Percentiles rank a stretch among this genome's conserved stretches.
Evolutionary conservation across 2,888 invertebrate species (phyloP).

Genomic region (Dione vanillae): DNA sequence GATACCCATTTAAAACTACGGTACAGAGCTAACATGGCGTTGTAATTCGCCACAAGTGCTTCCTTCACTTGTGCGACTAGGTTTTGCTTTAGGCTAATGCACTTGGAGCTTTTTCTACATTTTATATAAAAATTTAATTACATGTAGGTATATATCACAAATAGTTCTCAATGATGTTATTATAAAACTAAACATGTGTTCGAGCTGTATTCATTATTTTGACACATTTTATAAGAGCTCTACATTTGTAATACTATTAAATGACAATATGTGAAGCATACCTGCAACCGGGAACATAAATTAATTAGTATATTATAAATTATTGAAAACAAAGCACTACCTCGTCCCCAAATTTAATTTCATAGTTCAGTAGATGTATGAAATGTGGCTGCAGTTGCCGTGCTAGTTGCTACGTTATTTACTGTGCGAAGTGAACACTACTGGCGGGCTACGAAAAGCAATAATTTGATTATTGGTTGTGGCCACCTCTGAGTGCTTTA

Average conservation of each 20-base stretch:
- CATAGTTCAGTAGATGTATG: slow-evolving; percentile 64
- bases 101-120: slow-evolving; percentile 7
- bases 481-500: slow-evolving; percentile 52
- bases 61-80: slow-evolving; percentile 21
- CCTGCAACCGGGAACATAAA: slow-evolving; percentile 29
- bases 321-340: slow-evolving; percentile 56
- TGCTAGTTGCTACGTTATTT: slow-evolving; percentile 65
- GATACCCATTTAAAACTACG: slow-evolving; percentile 44
- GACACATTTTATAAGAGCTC: not conserved
- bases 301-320: slow-evolving; percentile 58
- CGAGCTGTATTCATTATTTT: not conserved
- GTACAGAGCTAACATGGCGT: slow-evolving; percentile 40
- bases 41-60: slow-evolving; percentile 43
- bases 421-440: slow-evolving; percentile 60
- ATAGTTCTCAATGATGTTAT: too few species aligned
- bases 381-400: slow-evolving; percentile 52
- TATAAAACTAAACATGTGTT: too few species aligned
- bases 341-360: slow-evolving; percentile 77
- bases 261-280: slow-evolving; percentile 15
- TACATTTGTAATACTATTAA: slow-evolving; percentile 18
- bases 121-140: not conserved
- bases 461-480: slow-evolving; percentile 65
- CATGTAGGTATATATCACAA: not conserved
- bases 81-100: not conserved
- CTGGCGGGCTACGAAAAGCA: slow-evolving; percentile 56